phyloP scores from a whole-genome alignment of 2,113 vertebrate species.

The Natator depressus region DNA sequence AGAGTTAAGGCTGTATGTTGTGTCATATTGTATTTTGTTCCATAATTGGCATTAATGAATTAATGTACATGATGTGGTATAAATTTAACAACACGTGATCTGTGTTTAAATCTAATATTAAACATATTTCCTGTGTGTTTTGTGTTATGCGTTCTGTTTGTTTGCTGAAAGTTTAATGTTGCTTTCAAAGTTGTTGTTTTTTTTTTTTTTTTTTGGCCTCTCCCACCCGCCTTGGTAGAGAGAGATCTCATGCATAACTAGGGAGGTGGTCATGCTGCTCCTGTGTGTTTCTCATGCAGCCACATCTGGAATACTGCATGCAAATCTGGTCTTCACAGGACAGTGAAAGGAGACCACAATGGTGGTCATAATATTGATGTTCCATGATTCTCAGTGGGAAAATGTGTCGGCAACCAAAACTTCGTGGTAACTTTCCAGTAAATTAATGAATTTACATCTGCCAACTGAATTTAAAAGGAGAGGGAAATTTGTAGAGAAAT shows the following conservation, averaged over 20 bases:
- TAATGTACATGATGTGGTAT: not conserved
- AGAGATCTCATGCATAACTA: not conserved
- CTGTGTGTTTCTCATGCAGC: not conserved
- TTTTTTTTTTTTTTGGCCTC: not conserved
- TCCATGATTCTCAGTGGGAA: not conserved
- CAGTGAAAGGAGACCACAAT: not conserved
- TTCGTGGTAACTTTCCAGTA: not conserved
- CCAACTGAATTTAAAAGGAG: not conserved
- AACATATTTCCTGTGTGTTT: not conserved
- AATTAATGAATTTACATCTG: not conserved
- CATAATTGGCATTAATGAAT: not conserved
- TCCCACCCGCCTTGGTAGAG: not conserved
- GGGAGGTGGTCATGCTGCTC: not conserved
- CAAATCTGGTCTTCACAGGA: not conserved
- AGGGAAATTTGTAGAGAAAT: not conserved
- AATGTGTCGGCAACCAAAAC: not conserved
- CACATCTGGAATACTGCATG: not conserved
- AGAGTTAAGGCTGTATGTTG: not conserved
- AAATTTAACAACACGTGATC: not conserved
- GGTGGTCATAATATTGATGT: not conserved
- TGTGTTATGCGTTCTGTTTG: not conserved
- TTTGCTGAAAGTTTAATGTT: not conserved
- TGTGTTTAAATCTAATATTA: not conserved
- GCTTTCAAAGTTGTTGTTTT: not conserved
- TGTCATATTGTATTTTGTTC: accelerated